Conservation (phyloP, 2,888 invertebrate species). For the Leucania comma region DNA sequence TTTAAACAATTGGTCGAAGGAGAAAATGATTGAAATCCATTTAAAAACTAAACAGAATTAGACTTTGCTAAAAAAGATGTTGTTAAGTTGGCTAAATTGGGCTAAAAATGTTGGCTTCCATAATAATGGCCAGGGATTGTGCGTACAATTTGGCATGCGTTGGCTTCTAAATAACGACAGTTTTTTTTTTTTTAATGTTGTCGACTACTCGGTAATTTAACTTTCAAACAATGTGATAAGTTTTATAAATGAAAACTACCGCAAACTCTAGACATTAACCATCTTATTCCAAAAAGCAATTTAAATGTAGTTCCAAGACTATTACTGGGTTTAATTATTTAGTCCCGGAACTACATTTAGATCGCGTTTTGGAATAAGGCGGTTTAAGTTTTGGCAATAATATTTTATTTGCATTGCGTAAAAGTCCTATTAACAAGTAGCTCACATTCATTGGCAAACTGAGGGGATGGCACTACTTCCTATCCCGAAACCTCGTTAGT, state of each 20-base stretch:
- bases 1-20: neutral
- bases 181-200: constrained; percentile 32
- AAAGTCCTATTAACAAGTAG: constrained; percentile 27
- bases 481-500: neutral
- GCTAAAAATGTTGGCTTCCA: constrained; percentile 44
- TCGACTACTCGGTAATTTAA: constrained; percentile 22
- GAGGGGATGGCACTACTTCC: constrained; percentile 31
- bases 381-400: neutral
- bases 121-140: constrained; percentile 59
- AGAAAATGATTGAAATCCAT: neutral
- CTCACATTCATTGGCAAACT: constrained; percentile 42
- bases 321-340: too few species aligned
- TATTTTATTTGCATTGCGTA: neutral
- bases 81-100: constrained; percentile 42
- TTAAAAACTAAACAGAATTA: constrained; percentile 27
- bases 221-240: neutral
- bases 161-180: constrained; percentile 67
- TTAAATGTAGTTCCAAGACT: too few species aligned
- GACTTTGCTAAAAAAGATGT: constrained; percentile 1
- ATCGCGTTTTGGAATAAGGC: too few species aligned
- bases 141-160: constrained; percentile 76
- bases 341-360: too few species aligned
- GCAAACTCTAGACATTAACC: too few species aligned
- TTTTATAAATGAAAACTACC: neutral
- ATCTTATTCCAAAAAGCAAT: too few species aligned